Percentiles rank a stretch among this genome's conserved stretches.
Conservation (phyloP, 2,888 invertebrate species). For the Uloborus plumipes region DNA sequence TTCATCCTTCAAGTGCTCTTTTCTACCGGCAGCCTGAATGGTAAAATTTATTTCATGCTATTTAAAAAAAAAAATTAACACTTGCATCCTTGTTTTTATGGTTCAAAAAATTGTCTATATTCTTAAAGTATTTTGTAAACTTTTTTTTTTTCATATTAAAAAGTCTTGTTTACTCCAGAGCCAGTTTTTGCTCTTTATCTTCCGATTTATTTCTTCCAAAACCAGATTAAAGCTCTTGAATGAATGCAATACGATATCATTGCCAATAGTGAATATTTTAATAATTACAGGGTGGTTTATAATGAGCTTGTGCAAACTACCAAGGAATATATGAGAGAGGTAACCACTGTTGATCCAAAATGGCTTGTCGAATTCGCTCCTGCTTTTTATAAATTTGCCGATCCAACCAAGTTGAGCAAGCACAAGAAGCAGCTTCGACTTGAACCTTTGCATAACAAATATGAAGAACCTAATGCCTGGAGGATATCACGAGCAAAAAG, state of each 20-base stretch:
- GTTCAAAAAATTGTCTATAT: no score
- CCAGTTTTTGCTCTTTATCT: not conserved
- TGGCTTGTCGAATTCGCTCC: slow-evolving; percentile 99
- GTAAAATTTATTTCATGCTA: slow-evolving; percentile 73
- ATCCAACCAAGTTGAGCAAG: slow-evolving; percentile 97
- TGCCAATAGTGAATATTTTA: not conserved
- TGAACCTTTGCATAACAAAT: slow-evolving; percentile 98
- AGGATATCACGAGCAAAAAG: slow-evolving; percentile 93
- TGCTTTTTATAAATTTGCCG: slow-evolving; percentile 98
- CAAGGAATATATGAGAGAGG: slow-evolving; percentile 99
- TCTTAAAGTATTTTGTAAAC: no score
- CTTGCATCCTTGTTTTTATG: no score
- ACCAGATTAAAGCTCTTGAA: not conserved
- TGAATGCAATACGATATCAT: not conserved
- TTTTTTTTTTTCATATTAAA: not conserved
- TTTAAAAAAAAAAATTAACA: no score
- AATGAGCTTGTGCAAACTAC: slow-evolving; percentile 99
- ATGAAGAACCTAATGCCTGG: slow-evolving; percentile 99
- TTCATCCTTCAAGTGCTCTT: slow-evolving; percentile 97
- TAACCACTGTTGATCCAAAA: slow-evolving; percentile 95
- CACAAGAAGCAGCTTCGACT: slow-evolving; percentile 99
- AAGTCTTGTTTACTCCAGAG: not conserved
- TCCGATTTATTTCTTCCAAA: not conserved
- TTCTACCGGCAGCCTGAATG: slow-evolving; percentile 99
- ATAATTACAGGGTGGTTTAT: slow-evolving; percentile 88